Evolutionary conservation across 2,113 vertebrate genomes (phyloP).

Genomic region (Pelusios castaneus): DNA sequence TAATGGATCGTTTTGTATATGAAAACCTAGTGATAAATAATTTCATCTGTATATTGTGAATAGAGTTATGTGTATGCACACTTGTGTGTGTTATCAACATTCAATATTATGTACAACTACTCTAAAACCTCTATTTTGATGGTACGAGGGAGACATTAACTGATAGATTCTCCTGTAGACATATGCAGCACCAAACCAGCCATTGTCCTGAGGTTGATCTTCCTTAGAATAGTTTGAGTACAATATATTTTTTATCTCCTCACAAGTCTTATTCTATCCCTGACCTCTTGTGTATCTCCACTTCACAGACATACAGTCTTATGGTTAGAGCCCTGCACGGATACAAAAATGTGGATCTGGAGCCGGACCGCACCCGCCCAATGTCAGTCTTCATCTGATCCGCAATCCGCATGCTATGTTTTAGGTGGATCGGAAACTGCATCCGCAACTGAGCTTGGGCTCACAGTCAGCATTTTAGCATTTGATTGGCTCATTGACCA

Average conservation of each 20-base stretch:
- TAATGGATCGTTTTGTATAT: neutral
- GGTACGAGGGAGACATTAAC: neutral
- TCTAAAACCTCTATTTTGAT: neutral
- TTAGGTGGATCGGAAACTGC: too few relatives aligned
- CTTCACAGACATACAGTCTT: fast-evolving
- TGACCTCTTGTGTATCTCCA: neutral
- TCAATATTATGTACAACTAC: neutral
- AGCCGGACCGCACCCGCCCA: too few relatives aligned
- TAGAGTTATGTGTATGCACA: neutral
- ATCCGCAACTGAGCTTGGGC: too few relatives aligned
- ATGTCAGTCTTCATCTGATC: too few relatives aligned
- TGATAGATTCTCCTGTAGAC: neutral
- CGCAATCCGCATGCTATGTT: too few relatives aligned
- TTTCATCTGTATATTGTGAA: neutral
- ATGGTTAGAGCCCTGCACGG: too few relatives aligned
- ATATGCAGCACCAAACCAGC: neutral
- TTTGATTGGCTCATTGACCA: too few relatives aligned
- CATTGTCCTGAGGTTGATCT: neutral
- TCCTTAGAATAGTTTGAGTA: too few relatives aligned
- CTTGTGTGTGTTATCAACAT: fast-evolving
- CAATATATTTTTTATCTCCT: neutral
- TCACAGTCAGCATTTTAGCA: too few relatives aligned
- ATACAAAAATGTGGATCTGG: too few relatives aligned
- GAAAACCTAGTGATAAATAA: neutral
- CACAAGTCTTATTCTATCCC: too few relatives aligned